Percentiles rank a stretch among this genome's conserved stretches.
Evolutionary conservation across 2,797 vertebrate species (phyloP).

Genomic region (Tiaroga cobitis): DNA sequence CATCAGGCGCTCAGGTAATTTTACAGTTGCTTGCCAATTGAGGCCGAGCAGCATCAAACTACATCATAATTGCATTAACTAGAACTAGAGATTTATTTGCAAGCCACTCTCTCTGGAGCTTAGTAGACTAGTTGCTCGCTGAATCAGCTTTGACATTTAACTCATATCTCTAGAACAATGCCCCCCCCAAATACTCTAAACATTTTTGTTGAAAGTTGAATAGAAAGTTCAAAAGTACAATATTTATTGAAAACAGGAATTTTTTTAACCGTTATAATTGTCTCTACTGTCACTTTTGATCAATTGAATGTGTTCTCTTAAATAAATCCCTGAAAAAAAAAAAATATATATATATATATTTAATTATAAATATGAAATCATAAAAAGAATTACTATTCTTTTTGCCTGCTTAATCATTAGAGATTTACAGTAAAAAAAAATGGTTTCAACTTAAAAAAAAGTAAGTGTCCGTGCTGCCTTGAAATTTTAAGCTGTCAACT

Average conservation of each 20-base stretch:
- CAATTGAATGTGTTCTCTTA: not conserved
- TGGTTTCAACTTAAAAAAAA: too few species aligned
- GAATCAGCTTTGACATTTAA: not conserved
- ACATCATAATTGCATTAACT: constrained; percentile 24
- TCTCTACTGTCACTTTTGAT: not conserved
- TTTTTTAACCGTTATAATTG: too few species aligned
- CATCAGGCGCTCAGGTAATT: constrained; percentile 16
- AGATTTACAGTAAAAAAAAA: too few species aligned
- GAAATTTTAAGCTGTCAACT: too few species aligned
- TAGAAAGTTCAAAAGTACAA: not conserved
- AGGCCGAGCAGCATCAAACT: constrained; percentile 6
- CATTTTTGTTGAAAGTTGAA: too few species aligned
- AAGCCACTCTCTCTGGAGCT: not conserved
- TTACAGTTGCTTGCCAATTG: constrained; percentile 33
- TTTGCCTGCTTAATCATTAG: too few species aligned
- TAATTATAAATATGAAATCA: not conserved
- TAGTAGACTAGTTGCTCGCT: not conserved
- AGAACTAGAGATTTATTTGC: constrained; percentile 20
- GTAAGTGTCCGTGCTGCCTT: too few species aligned
- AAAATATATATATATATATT: too few species aligned
- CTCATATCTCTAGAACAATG: not conserved
- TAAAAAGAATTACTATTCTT: not conserved
- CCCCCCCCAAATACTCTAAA: too few species aligned
- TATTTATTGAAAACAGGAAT: not conserved
- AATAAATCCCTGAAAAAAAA: not conserved